Conservation (phyloP, 2,888 invertebrate species). For the Callyntrura sp. region DNA sequence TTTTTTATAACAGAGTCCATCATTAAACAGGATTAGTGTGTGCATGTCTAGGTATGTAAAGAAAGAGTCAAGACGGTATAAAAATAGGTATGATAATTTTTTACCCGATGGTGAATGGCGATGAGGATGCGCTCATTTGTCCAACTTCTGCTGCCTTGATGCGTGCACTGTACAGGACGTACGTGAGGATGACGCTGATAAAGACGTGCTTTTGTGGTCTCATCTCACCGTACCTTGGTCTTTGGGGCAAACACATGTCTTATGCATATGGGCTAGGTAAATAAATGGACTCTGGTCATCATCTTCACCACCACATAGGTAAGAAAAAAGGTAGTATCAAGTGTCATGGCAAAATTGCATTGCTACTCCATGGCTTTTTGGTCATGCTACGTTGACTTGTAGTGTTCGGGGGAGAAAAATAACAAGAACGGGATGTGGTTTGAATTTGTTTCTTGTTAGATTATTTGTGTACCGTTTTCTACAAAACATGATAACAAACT, state of each 20-base stretch:
- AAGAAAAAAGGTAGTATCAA: too few species aligned
- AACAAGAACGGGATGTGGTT: constrained; percentile 23
- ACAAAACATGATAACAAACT: too few species aligned
- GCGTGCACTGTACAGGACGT: not conserved
- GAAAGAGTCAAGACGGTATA: not conserved
- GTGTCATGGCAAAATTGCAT: too few species aligned
- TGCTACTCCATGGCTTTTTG: too few species aligned
- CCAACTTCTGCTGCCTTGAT: constrained; percentile 55
- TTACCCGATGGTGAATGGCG: not conserved
- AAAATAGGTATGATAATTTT: not conserved
- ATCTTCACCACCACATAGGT: too few species aligned
- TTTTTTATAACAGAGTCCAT: too few species aligned
- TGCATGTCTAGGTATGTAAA: too few species aligned
- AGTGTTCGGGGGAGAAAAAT: too few species aligned
- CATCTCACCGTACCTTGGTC: too few species aligned
- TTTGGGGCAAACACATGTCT: constrained; percentile 5
- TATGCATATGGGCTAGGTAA: not conserved
- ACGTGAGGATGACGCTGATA: too few species aligned
- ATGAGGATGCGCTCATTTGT: constrained; percentile 54
- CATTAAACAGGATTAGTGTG: constrained; percentile 10
- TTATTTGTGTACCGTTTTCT: not conserved
- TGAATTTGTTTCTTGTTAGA: not conserved
- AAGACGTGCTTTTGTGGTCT: not conserved
- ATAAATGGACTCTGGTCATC: too few species aligned
- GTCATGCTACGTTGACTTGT: too few species aligned